Evolutionary conservation across 2,888 invertebrate species (phyloP).

Genomic region (Parnassius orleans): DNA sequence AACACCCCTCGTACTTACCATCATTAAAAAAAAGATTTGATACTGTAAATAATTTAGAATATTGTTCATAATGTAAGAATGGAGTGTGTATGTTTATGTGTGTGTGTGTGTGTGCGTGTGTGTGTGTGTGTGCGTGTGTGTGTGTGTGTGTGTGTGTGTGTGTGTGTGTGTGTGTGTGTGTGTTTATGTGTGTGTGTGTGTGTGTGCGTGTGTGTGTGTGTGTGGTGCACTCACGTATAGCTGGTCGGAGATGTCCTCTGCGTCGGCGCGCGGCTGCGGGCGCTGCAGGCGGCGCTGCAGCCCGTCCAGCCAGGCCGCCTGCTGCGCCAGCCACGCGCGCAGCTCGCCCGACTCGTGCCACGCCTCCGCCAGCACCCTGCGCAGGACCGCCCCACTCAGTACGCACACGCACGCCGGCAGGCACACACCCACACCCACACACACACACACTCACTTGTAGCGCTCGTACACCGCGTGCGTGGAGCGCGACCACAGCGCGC

Average conservation of each 20-base stretch:
- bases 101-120: too few species aligned
- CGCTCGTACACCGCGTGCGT: conserved; percentile 85
- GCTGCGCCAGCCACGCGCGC: conserved; percentile 88
- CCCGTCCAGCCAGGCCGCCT: conserved; percentile 88
- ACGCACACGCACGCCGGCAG: not conserved
- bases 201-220: too few species aligned
- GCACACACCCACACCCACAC: not conserved
- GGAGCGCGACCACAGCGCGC: conserved; percentile 86
- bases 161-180: too few species aligned
- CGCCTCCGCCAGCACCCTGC: conserved; percentile 84
- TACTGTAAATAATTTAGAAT: too few species aligned
- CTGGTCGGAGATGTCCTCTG: not conserved
- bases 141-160: not conserved
- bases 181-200: too few species aligned
- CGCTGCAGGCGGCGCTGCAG: conserved; percentile 85
- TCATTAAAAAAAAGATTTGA: too few species aligned
- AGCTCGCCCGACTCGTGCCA: conserved; percentile 90
- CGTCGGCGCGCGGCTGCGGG: not conserved
- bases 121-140: too few species aligned
- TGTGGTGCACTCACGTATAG: not conserved
- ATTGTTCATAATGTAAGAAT: too few species aligned
- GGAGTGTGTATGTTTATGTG: too few species aligned
- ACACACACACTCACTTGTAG: conserved; percentile 69
- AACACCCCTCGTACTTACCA: too few species aligned
- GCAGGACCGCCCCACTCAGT: too few species aligned